Conservation (phyloP, 30 jellyfish, hydroid and myxozoan genomes). For the Turritopsis dohrnii region DNA sequence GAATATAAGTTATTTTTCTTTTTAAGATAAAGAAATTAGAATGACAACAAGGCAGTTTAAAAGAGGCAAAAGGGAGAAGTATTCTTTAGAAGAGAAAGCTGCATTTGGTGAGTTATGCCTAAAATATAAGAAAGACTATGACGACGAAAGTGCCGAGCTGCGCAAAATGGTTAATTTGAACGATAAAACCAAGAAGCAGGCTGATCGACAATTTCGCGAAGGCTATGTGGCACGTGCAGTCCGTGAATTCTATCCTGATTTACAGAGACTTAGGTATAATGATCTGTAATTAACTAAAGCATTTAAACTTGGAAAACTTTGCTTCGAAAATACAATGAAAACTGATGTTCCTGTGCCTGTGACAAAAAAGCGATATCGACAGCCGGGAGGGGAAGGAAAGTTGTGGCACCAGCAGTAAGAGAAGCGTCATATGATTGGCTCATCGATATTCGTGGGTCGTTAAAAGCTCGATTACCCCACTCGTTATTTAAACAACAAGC, state of each 20-base stretch:
- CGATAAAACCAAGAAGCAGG: constrained; percentile 27
- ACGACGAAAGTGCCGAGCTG: constrained; percentile 27
- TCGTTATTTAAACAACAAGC: constrained; percentile 32
- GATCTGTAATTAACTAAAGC: constrained; percentile 33
- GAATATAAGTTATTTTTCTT: no score
- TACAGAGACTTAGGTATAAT: constrained; percentile 23
- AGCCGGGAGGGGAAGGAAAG: constrained; percentile 51
- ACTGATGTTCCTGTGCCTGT: constrained; percentile 11
- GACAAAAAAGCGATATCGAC: constrained; percentile 22
- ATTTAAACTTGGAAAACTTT: constrained; percentile 37
- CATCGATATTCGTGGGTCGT: constrained; percentile 33
- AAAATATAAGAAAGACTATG: constrained; percentile 16
- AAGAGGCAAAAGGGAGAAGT: constrained; percentile 17
- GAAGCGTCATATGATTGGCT: constrained; percentile 38
- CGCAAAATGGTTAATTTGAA: constrained; percentile 21
- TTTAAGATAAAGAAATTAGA: no score
- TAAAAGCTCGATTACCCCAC: constrained; percentile 37
- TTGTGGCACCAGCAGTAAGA: constrained; percentile 38
- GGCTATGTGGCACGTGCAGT: constrained; percentile 45
- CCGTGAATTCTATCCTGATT: constrained; percentile 36
- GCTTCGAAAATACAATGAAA: constrained; percentile 11
- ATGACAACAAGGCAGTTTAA: constrained; percentile 18
- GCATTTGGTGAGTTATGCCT: constrained; percentile 18
- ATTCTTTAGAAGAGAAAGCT: constrained; percentile 24
- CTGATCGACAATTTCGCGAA: constrained; percentile 29